A percentile compares a stretch with the other conserved stretches of the same genome.
phyloP scores from a whole-genome alignment of 2,888 invertebrate genomes.

The Volucella inflata region DNA sequence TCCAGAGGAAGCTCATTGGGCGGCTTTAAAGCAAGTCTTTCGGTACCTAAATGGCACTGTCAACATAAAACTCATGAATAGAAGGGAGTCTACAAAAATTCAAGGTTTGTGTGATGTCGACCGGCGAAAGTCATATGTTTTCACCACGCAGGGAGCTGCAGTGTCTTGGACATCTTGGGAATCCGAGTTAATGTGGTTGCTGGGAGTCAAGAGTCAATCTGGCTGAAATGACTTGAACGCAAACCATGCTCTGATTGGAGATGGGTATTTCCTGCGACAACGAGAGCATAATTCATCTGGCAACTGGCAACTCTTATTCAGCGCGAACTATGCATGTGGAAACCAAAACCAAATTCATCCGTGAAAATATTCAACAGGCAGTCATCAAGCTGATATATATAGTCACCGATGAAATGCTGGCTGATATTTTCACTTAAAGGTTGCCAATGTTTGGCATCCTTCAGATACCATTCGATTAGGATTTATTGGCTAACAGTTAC shows the following conservation, averaged over 20 bases:
- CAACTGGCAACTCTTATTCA: not conserved
- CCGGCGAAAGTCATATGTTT: slow-evolving; percentile 6
- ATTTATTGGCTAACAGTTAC: not conserved
- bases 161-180: not conserved
- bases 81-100: not conserved
- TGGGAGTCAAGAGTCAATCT: not conserved
- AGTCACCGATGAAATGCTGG: not conserved
- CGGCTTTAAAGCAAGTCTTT: not conserved
- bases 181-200: not conserved
- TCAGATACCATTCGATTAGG: not conserved
- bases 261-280: not conserved
- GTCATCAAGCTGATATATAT: not conserved
- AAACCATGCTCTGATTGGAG: not conserved
- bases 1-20: slow-evolving; percentile 1
- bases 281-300: not conserved
- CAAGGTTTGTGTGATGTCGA: slow-evolving; percentile 19
- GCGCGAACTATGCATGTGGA: too few species aligned
- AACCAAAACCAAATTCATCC: not conserved
- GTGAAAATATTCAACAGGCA: not conserved
- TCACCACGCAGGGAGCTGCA: not conserved
- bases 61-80: not conserved
- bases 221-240: not conserved
- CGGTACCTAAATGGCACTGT: too few species aligned
- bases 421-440: not conserved
- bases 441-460: not conserved